A percentile compares a stretch with the other conserved stretches of the same genome.
phyloP scores from a whole-genome alignment of 2,888 invertebrate genomes.

The Colostygia pectinataria region DNA sequence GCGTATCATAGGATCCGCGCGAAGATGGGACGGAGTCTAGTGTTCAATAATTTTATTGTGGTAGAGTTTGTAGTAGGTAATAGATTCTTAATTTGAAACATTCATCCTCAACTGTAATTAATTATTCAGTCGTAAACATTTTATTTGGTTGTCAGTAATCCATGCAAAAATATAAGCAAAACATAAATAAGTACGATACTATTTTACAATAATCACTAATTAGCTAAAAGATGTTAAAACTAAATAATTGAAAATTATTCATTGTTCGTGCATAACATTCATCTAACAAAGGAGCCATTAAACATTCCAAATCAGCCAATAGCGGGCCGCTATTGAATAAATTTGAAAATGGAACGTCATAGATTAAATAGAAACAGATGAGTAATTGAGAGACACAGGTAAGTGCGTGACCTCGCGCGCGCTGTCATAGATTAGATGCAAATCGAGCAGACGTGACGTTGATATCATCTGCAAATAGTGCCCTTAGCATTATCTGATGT shows the following conservation, averaged over 20 bases:
- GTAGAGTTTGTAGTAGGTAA: no score
- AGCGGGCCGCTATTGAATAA: background rate
- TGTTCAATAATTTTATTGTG: no score
- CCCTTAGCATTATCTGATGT: background rate
- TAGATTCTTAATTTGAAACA: no score
- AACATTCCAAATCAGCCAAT: conserved; percentile 6
- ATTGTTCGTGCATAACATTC: conserved; percentile 8
- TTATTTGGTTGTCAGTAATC: background rate
- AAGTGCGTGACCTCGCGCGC: conserved; percentile 27
- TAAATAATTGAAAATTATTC: conserved; percentile 16
- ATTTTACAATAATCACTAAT: conserved; percentile 5
- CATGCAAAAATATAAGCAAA: background rate
- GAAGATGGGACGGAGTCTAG: no score
- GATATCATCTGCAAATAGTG: conserved; percentile 30
- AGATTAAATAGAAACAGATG: conserved; percentile 26
- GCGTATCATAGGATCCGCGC: no score
- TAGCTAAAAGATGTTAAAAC: background rate
- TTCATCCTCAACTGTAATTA: no score
- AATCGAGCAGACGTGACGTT: conserved; percentile 36
- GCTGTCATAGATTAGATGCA: conserved; percentile 36
- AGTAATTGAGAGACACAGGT: conserved; percentile 32
- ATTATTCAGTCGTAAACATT: no score
- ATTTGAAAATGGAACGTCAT: conserved; percentile 6
- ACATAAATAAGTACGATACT: background rate
- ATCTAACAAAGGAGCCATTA: conserved; percentile 9